Base-by-base conservation (phyloP, 2,888 invertebrate species). In the Meganola albula region DNA sequence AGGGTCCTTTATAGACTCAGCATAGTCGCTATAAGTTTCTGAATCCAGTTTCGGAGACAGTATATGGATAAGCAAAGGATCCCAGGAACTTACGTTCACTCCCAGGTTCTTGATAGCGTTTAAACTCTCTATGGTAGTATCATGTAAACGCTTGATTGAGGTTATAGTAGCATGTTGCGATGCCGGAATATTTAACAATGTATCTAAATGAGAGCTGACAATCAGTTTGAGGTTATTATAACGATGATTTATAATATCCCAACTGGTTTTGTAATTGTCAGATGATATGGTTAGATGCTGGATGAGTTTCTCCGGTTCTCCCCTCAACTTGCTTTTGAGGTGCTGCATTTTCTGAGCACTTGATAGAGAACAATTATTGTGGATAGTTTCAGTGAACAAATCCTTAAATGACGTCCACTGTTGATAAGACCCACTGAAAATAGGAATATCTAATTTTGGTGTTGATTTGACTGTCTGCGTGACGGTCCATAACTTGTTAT, bases 291-390 rank as follows among this genome's bases (percentile, higher is more conserved):
- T 10, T 8, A 27, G 10, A 12, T 27, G 27, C 12, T 27, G 27
- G 5, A 27, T 18, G 7, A 27, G 8, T 3, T 21, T 11, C n/a
- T 24, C 24, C 12, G 24, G 12, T n/a, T 24, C 24, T 11, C 24
- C 24, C 6, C 11, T 11, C 7, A 27, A 18, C n/a, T 27, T 21
- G 3, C 12, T 18, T 21, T 27, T 27, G 3, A 27, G 12, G 12
- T 27, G 21, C 12, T 27, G 27, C 21, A 27, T 20, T 8, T 27
- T 27, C n/a, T 27, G 27, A 12, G 16, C 8, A 4, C 21, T 27
- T 6, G 27, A 12, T 2, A 27, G 9, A 8, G n/a, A 2, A 8
- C 11, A n/a, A 16, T 27, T 27, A 7, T 27, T 18, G 20, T 27
- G 27, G 2, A 21, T 27, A 2, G 27, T 10, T 8, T 11, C 27